Percentiles rank a stretch among this genome's conserved stretches.
Evolutionary conservation across 2,888 invertebrate genomes (phyloP).

Genomic region (Odontothrips loti): DNA sequence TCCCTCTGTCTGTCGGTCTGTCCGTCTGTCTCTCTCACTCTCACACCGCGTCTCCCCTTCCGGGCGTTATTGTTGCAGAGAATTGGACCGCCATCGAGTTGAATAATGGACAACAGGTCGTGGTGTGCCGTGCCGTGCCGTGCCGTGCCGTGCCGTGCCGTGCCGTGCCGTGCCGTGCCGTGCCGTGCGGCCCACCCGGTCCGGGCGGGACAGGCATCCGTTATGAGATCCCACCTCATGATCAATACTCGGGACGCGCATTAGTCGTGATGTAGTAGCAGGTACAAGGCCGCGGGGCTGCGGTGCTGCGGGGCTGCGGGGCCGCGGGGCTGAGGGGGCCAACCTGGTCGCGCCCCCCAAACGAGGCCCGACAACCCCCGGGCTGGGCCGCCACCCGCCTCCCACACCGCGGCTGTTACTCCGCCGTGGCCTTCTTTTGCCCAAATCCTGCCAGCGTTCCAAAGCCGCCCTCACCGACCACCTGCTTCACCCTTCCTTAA

Average conservation of each 20-base stretch:
- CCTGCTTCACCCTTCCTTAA: no score
- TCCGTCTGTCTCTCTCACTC: no score
- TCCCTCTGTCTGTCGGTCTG: no score
- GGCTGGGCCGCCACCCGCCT: no score
- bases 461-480: no score
- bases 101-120: not conserved
- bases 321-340: no score
- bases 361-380: no score
- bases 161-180: not conserved
- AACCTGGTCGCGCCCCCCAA: no score
- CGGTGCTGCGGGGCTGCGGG: no score
- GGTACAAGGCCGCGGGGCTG: not conserved
- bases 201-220: not conserved
- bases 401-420: no score
- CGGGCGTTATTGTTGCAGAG: slow-evolving; percentile 2
- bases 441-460: no score
- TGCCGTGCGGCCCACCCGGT: not conserved
- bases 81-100: slow-evolving; percentile 24
- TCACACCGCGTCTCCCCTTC: not conserved
- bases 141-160: not conserved
- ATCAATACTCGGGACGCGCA: not conserved
- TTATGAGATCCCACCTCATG: not conserved
- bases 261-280: not conserved
- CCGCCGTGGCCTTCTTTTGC: no score
- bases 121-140: not conserved